Evolutionary conservation across 53 echinoderm and acorn worm species (phyloP).

Genomic region (Pentamera pediparva): DNA sequence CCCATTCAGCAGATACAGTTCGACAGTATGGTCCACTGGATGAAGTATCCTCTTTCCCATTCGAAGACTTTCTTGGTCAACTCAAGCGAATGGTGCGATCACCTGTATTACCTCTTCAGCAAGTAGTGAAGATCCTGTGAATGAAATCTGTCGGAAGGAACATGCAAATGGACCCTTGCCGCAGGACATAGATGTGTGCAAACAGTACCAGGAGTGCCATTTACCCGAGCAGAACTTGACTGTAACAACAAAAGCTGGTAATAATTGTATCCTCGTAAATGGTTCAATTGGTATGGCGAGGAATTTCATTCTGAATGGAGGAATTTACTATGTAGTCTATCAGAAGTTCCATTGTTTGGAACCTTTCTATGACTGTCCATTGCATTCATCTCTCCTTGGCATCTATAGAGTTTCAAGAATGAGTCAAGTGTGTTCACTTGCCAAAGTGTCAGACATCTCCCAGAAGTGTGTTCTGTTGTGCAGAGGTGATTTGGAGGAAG

Average conservation of each 20-base stretch:
- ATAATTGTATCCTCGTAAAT: neutral
- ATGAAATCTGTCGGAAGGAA: neutral
- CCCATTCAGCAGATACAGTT: neutral
- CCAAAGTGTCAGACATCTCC: neutral
- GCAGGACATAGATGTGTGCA: neutral
- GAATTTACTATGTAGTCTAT: neutral
- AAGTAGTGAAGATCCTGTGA: neutral
- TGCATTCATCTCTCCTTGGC: neutral
- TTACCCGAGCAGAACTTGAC: neutral
- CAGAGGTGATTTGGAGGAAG: neutral
- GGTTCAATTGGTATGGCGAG: neutral
- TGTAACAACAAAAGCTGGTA: neutral
- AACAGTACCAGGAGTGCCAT: neutral
- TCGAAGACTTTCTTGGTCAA: slow-evolving; percentile 4
- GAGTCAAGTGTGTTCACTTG: neutral
- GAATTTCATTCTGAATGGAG: neutral
- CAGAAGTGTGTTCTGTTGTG: slow-evolving; percentile 8
- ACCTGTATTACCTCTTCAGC: slow-evolving; percentile 8
- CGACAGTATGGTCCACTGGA: slow-evolving; percentile 2
- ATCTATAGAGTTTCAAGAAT: neutral
- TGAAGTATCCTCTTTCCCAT: slow-evolving; percentile 2
- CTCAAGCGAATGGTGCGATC: slow-evolving; percentile 4
- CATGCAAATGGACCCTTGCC: slow-evolving; percentile 5
- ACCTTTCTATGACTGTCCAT: slow-evolving; percentile 1
- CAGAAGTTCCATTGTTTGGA: slow-evolving; percentile 1